These are phyloP conservation scores for Serilophus lunatus DNA, from an alignment of 2,113 vertebrate genomes.

Conservation along the genomic window DNA sequence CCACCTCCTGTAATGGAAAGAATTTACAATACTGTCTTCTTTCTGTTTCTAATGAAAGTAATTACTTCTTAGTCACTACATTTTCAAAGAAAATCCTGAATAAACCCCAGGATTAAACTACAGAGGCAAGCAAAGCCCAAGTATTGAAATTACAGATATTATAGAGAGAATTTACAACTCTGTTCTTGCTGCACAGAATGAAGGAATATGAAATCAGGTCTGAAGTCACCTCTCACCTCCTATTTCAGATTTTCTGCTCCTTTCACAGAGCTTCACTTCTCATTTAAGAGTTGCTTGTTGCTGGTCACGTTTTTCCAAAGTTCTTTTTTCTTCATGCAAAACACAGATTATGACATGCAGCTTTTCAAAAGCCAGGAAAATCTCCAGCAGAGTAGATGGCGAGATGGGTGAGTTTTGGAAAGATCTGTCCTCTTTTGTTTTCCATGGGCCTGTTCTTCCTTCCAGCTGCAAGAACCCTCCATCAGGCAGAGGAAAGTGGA, in stretches of 20 bases:
- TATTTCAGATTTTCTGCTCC: background rate
- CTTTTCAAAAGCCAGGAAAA: slow-evolving; percentile 20
- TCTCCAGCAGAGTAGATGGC: background rate
- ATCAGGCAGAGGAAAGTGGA: background rate
- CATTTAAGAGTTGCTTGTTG: background rate
- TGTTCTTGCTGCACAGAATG: background rate
- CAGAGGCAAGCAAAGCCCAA: background rate
- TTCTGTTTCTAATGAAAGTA: background rate
- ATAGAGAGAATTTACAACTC: background rate
- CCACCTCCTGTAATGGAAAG: background rate
- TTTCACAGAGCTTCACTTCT: background rate
- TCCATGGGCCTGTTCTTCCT: background rate
- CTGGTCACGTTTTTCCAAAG: background rate
- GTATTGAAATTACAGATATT: background rate
- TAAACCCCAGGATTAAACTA: background rate
- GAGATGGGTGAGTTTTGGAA: background rate
- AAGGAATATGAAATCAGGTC: slow-evolving; percentile 1
- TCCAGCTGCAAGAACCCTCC: background rate
- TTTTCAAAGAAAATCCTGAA: background rate
- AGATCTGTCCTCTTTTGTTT: background rate
- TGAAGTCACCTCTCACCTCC: background rate
- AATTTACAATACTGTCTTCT: background rate
- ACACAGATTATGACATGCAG: background rate
- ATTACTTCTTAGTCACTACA: background rate
- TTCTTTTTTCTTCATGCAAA: slow-evolving; percentile 7